Percentiles rank a stretch among this genome's conserved stretches.
Evolutionary conservation across 2,797 vertebrate genomes (phyloP).

Genomic region (Propithecus deckenii): DNA sequence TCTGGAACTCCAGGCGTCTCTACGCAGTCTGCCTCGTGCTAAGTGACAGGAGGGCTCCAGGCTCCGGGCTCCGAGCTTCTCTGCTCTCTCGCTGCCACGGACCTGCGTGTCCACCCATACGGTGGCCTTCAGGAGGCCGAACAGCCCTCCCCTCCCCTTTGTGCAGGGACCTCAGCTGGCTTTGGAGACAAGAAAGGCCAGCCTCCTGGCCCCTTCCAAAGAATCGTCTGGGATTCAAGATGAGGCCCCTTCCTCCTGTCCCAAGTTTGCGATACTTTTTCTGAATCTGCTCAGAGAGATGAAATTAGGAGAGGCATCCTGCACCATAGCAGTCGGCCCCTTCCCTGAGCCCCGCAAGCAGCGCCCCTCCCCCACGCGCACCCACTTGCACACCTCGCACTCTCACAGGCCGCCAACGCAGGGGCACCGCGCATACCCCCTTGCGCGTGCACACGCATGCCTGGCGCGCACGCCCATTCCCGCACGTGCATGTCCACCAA

Average conservation of each 20-base stretch:
- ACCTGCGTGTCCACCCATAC: too few species aligned
- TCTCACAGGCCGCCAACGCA: not conserved
- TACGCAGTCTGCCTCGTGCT: not conserved
- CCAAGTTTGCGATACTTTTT: not conserved
- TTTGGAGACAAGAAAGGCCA: not conserved
- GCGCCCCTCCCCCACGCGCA: not conserved
- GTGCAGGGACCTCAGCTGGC: not conserved
- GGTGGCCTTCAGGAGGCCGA: not conserved
- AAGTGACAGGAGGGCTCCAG: not conserved
- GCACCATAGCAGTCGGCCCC: accelerated
- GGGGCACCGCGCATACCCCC: not conserved
- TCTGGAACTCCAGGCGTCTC: not conserved
- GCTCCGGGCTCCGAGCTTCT: not conserved
- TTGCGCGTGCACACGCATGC: too few species aligned
- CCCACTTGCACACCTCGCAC: not conserved
- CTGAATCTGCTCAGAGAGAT: not conserved
- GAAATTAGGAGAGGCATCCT: not conserved
- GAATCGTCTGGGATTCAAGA: not conserved
- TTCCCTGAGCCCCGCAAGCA: not conserved
- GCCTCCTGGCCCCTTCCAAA: not conserved
- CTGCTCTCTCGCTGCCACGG: not conserved
- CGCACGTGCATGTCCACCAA: not conserved
- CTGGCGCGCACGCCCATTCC: too few species aligned
- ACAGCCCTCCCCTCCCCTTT: not conserved
- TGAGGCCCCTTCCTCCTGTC: not conserved